Evolutionary conservation across 2,113 vertebrate genomes (phyloP).

Genomic region (Catharus bicknelli): DNA sequence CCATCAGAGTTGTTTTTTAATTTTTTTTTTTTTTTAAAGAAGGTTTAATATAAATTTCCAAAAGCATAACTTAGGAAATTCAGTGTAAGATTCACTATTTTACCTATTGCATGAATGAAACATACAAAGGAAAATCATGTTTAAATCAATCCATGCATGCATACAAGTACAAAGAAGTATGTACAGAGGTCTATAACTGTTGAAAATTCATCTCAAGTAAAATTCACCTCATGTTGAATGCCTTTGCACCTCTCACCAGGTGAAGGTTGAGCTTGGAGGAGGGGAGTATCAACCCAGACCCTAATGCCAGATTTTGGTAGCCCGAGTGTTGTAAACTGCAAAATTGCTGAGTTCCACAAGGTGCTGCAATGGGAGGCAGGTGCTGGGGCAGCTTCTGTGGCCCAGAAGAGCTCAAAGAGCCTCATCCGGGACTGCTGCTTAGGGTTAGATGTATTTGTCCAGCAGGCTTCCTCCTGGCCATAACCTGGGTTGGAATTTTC

Average conservation of each 20-base stretch:
- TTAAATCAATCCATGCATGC: background rate
- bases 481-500: background rate
- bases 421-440: background rate
- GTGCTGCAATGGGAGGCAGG: background rate
- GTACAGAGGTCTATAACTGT: too few species aligned
- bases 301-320: background rate
- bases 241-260: background rate
- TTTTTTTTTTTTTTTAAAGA: too few species aligned
- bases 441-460: background rate
- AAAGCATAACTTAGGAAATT: background rate
- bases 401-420: background rate
- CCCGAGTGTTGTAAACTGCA: rapidly evolving
- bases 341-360: background rate
- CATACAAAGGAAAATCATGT: background rate
- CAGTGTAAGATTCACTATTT: background rate
- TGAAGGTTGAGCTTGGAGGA: rapidly evolving
- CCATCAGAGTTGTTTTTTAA: too few species aligned
- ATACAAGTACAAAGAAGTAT: background rate
- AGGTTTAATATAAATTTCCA: background rate
- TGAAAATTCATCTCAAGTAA: background rate
- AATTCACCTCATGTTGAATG: background rate
- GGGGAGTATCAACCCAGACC: background rate
- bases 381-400: background rate
- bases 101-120: background rate
- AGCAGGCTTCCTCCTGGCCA: background rate